A percentile compares a stretch with the other conserved stretches of the same genome.
phyloP scores from a whole-genome alignment of 2,113 vertebrate genomes.

The Anseranas semipalmata region DNA sequence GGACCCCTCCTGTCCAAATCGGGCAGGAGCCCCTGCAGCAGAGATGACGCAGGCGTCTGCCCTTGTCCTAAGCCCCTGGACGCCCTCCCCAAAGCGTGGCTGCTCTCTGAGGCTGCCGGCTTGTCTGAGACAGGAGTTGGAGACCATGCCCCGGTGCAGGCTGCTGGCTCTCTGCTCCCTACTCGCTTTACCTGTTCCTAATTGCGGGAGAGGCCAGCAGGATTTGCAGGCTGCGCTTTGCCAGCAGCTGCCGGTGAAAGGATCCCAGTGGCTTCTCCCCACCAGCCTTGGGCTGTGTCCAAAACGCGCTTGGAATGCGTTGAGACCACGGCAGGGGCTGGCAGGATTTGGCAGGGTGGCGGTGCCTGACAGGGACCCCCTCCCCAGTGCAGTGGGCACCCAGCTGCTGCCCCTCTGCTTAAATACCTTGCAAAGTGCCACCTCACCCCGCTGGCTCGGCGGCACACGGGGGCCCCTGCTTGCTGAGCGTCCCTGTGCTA shows the following conservation, averaged over 20 bases:
- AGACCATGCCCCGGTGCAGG: neutral
- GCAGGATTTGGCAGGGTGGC: neutral
- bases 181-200: conserved; percentile 46
- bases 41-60: neutral
- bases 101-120: neutral
- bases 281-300: neutral
- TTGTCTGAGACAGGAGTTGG: neutral
- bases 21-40: neutral
- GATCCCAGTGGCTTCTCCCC: neutral
- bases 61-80: neutral
- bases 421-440: neutral
- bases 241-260: neutral
- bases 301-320: rapidly evolving
- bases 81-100: neutral
- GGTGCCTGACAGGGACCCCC: neutral
- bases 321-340: neutral
- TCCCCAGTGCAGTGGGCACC: rapidly evolving
- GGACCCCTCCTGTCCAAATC: neutral
- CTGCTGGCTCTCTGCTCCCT: neutral
- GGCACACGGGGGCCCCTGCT: neutral
- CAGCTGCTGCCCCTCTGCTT: neutral
- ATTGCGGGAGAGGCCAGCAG: neutral
- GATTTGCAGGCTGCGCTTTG: neutral
- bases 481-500: neutral
- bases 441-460: neutral